A percentile compares a stretch with the other conserved stretches of the same genome.
These are phyloP conservation scores for Drosophila kokeensis DNA, from an alignment of 2,888 invertebrate species.

Conservation along the genomic window DNA sequence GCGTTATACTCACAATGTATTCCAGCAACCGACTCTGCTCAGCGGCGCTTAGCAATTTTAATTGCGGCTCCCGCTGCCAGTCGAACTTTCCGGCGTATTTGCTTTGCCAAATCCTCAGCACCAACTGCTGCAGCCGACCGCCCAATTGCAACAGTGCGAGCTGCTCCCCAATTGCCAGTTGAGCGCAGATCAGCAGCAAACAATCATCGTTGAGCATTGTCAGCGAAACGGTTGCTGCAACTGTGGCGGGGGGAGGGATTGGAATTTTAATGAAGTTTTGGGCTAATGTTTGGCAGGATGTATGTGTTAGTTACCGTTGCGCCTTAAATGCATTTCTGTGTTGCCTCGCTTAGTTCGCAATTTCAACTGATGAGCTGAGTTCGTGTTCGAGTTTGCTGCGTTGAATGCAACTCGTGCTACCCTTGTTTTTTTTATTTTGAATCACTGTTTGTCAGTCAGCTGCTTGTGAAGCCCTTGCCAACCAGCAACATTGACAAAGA, in stretches of 20 bases:
- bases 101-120: constrained; percentile 56
- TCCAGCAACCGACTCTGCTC: constrained; percentile 50
- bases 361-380: constrained; percentile 47
- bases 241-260: not conserved
- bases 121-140: constrained; percentile 42
- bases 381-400: constrained; percentile 17
- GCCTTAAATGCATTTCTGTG: constrained; percentile 43
- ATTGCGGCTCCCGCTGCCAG: constrained; percentile 44
- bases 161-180: constrained; percentile 60
- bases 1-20: constrained; percentile 43
- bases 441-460: constrained; percentile 63
- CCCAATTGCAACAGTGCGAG: constrained; percentile 54
- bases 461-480: constrained; percentile 22
- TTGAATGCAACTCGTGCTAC: constrained; percentile 31
- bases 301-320: constrained; percentile 30
- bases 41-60: constrained; percentile 35
- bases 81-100: constrained; percentile 56
- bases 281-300: constrained; percentile 9
- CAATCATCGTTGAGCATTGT: constrained; percentile 67
- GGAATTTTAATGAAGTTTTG: constrained; percentile 4
- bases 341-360: constrained; percentile 36
- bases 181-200: constrained; percentile 60
- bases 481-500: constrained; percentile 26
- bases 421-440: constrained; percentile 46
- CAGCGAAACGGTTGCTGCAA: constrained; percentile 20